phyloP scores from a whole-genome alignment of 2,113 vertebrate genomes.

The Melanocharis versteri region DNA sequence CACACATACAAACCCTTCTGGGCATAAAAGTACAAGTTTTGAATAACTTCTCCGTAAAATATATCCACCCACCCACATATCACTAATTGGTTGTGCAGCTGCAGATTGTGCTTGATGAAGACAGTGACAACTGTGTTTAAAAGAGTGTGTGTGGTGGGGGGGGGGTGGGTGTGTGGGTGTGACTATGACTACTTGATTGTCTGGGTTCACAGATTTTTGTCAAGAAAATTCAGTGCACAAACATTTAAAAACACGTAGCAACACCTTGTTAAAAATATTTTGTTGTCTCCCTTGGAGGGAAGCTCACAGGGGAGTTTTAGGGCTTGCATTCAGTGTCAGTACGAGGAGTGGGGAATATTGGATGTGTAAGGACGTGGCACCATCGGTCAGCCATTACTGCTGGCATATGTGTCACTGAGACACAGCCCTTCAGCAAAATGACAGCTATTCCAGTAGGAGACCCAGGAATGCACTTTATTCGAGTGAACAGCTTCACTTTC shows the following conservation, averaged over 20 bases:
- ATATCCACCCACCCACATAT: neutral
- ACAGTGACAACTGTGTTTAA: neutral
- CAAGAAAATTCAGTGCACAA: neutral
- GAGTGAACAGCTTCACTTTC: slow-evolving; percentile 51
- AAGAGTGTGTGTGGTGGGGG: neutral
- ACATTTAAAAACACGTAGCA: neutral
- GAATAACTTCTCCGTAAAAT: neutral
- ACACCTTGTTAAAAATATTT: neutral
- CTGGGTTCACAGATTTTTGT: neutral
- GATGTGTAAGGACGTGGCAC: neutral
- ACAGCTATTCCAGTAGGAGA: slow-evolving; percentile 48
- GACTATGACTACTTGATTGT: neutral
- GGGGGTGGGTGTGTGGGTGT: no score
- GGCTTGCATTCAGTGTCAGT: neutral
- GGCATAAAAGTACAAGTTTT: neutral
- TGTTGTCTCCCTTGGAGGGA: neutral
- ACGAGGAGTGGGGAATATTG: neutral
- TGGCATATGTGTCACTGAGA: neutral
- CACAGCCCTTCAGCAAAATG: neutral
- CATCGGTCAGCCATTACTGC: neutral
- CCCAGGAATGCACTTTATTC: slow-evolving; percentile 35
- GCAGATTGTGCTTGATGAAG: neutral
- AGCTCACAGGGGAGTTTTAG: neutral
- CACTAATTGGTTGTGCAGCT: neutral
- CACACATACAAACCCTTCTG: neutral